A percentile compares a stretch with the other conserved stretches of the same genome.
These are phyloP conservation scores for Drosophila bipectinata DNA, from an alignment of 1,140 invertebrate genomes.

Conservation along the genomic window DNA sequence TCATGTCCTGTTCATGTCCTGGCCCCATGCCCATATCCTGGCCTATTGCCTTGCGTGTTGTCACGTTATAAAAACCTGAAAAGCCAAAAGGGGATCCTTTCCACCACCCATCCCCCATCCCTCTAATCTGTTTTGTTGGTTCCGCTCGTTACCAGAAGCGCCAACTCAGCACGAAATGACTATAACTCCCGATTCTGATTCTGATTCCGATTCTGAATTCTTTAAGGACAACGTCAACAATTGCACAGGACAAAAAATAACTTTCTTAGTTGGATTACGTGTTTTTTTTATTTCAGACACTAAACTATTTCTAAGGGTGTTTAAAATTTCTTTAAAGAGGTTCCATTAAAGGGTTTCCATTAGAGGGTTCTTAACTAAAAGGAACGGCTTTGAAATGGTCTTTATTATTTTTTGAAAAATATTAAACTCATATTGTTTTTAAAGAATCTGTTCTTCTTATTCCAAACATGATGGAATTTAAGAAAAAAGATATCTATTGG, in stretches of 20 bases:
- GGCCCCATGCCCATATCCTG: background rate
- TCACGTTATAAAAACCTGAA: slow-evolving; percentile 81
- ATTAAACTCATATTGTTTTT: no score
- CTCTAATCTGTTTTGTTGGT: slow-evolving; percentile 48
- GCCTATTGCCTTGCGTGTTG: slow-evolving; percentile 75
- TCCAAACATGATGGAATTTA: no score
- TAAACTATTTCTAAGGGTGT: no score
- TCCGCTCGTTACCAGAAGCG: slow-evolving; percentile 79
- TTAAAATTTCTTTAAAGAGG: background rate
- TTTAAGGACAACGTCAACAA: slow-evolving; percentile 40
- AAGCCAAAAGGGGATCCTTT: slow-evolving; percentile 10
- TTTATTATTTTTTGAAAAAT: no score
- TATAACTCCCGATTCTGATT: slow-evolving; percentile 20
- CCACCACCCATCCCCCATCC: slow-evolving; percentile 23
- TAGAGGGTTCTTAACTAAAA: no score
- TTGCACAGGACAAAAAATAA: slow-evolving; percentile 27
- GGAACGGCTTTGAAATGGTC: no score
- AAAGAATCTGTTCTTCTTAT: no score
- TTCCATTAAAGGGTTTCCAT: background rate
- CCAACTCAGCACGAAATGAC: slow-evolving; percentile 56
- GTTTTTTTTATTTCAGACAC: background rate
- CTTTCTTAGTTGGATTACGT: background rate
- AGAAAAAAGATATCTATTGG: no score
- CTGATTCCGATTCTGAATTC: slow-evolving; percentile 6
- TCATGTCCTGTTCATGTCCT: slow-evolving; percentile 44